These are phyloP conservation scores for Drosophila elegans DNA, from an alignment of 1,140 invertebrate genomes.

Conservation along the genomic window DNA sequence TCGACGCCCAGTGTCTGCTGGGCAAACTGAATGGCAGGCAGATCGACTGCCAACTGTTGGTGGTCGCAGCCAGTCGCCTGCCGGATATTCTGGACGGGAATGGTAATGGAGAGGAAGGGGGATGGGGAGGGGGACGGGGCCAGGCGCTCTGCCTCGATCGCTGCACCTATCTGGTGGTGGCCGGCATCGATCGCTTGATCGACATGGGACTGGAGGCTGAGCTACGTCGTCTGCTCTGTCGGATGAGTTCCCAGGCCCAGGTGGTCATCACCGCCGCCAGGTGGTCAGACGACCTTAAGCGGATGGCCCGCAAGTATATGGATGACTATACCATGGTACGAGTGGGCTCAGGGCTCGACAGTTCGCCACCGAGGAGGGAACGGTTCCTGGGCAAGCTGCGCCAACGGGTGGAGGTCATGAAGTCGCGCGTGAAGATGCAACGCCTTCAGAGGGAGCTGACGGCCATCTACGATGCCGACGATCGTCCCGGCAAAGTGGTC, in stretches of 20 bases:
- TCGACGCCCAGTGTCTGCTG: constrained; percentile 86
- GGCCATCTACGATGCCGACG: constrained; percentile 1
- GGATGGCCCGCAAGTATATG: constrained; percentile 10
- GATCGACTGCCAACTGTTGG: constrained; percentile 87
- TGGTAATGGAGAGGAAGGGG: constrained; percentile 76
- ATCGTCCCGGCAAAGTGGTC: constrained; percentile 21
- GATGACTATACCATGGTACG: constrained; percentile 1
- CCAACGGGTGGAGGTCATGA: constrained; percentile 5
- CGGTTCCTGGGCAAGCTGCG: neutral
- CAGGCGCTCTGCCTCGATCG: constrained; percentile 90
- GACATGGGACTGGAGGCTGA: constrained; percentile 98
- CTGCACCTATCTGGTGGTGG: constrained; percentile 96
- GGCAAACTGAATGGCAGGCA: constrained; percentile 48
- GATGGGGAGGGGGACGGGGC: too few relatives aligned
- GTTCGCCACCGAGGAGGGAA: too few relatives aligned
- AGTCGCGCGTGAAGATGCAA: neutral
- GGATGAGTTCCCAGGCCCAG: constrained; percentile 94
- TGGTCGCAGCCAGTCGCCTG: constrained; percentile 97
- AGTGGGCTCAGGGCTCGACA: neutral
- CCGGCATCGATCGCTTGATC: constrained; percentile 98
- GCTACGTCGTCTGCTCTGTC: neutral
- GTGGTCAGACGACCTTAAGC: constrained; percentile 96
- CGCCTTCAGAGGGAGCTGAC: constrained; percentile 6
- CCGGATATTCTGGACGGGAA: constrained; percentile 96
- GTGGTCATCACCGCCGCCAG: constrained; percentile 96